Conservation (phyloP, 2,797 vertebrate genomes). For the Rhincodon typus region DNA sequence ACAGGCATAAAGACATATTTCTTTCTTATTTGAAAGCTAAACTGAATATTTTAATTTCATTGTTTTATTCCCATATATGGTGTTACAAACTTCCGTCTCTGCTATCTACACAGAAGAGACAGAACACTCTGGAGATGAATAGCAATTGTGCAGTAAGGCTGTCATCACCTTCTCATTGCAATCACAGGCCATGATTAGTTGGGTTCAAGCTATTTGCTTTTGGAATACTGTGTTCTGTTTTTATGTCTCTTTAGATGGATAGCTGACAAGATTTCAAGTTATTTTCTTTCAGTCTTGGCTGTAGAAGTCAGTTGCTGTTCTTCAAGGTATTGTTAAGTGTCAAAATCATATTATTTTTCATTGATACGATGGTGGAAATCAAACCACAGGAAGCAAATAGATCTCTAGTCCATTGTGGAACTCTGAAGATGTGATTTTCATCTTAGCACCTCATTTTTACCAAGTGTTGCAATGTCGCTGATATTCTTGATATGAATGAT, state of each 20-base stretch:
- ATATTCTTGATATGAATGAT: neutral
- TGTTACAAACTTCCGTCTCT: neutral
- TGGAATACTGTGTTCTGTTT: neutral
- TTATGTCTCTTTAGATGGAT: neutral
- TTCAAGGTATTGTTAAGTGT: neutral
- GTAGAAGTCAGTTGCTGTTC: neutral
- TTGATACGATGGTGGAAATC: neutral
- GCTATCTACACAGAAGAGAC: neutral
- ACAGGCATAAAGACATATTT: neutral
- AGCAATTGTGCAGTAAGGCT: neutral
- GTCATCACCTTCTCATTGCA: neutral
- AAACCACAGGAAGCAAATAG: neutral
- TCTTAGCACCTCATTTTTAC: neutral
- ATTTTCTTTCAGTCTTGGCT: neutral
- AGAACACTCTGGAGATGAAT: neutral
- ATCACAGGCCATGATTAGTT: neutral
- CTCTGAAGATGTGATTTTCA: neutral
- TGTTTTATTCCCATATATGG: conserved; percentile 6
- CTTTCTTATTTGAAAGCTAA: conserved; percentile 9
- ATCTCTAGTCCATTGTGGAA: neutral
- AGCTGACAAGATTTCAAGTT: neutral
- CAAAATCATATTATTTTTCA: neutral
- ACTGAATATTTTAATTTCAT: neutral
- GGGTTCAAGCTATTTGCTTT: neutral
- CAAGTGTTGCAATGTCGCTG: neutral